Conservation (phyloP, 53 echinoderm and acorn worm genomes). For the Echinarachnius parma region DNA sequence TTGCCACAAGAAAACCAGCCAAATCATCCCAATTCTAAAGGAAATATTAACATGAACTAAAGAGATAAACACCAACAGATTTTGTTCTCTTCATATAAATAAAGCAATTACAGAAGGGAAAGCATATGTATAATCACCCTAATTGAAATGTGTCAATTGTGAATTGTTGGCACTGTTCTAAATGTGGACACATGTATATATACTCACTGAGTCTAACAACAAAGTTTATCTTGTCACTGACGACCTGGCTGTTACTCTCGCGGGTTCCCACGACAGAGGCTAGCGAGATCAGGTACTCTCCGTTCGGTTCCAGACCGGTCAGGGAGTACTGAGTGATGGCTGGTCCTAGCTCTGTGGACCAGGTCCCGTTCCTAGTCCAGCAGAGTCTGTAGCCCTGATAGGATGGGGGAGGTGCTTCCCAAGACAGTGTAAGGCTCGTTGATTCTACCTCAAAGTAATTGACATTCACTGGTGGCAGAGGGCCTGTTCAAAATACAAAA, state of each 20-base stretch:
- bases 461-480: slow-evolving; percentile 3
- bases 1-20: too few species aligned
- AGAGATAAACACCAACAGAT: too few species aligned
- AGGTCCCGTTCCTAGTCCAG: slow-evolving; percentile 7
- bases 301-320: slow-evolving; percentile 13
- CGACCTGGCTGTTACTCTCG: neutral
- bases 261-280: slow-evolving; percentile 18
- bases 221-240: slow-evolving; percentile 9
- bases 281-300: slow-evolving; percentile 19
- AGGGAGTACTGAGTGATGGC: neutral
- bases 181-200: too few species aligned
- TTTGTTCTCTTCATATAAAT: too few species aligned
- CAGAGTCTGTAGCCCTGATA: slow-evolving; percentile 11
- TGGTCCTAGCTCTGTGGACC: slow-evolving; percentile 4
- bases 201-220: slow-evolving; percentile 19
- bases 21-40: too few species aligned
- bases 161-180: too few species aligned
- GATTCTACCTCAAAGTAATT: slow-evolving; percentile 4
- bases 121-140: too few species aligned
- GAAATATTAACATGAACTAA: too few species aligned
- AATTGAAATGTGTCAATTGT: too few species aligned
- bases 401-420: neutral
- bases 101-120: too few species aligned
- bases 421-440: slow-evolving; percentile 4
- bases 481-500: slow-evolving; percentile 1